Conservation (phyloP, 2,797 vertebrate genomes). For the Ptychobarbus kaznakovi region DNA sequence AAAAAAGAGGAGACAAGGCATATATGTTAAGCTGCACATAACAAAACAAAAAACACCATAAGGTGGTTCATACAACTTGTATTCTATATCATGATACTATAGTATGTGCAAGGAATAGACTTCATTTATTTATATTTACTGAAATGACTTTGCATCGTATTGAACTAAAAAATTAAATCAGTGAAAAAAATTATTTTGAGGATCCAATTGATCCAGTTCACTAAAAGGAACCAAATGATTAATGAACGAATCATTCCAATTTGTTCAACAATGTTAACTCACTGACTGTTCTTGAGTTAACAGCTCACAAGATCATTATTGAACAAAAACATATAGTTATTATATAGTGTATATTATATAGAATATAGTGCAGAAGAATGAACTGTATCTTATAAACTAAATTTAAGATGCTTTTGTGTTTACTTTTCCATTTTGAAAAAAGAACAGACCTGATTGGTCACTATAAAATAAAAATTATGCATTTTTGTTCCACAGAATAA, state of each 20-base stretch:
- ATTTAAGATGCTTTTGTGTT: neutral
- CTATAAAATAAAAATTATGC: neutral
- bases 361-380: neutral
- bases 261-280: constrained; percentile 4
- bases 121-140: no score
- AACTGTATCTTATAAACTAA: neutral
- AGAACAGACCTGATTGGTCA: neutral
- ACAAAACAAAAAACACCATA: neutral
- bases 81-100: neutral
- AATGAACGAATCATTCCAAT: neutral
- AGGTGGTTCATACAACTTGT: neutral
- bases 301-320: constrained; percentile 3
- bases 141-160: neutral
- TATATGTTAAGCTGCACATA: neutral
- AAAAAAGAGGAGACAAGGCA: neutral
- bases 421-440: neutral
- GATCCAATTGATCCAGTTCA: neutral
- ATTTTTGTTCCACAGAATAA: no score
- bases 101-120: neutral
- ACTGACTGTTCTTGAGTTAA: constrained; percentile 14
- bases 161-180: neutral
- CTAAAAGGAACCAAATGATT: neutral
- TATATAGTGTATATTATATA: no score
- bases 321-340: neutral
- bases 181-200: neutral